Evolutionary conservation across 1,140 invertebrate genomes (phyloP).

Genomic region (Drosophila leontia): DNA sequence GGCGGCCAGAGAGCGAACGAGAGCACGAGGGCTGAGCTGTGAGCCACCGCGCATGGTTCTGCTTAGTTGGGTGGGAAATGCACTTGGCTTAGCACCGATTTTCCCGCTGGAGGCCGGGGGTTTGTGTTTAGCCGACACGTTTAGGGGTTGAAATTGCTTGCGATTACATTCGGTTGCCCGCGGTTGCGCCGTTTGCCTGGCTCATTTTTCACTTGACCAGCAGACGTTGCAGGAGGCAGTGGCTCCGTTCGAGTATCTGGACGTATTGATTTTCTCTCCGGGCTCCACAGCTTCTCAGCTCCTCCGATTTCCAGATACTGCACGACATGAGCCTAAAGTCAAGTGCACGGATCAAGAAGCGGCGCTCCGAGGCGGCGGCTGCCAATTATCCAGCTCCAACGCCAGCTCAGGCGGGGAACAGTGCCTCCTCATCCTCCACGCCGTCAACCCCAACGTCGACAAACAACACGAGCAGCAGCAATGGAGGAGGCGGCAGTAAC

Average conservation of each 20-base stretch:
- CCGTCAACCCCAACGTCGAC: conserved; percentile 2
- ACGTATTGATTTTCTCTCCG: conserved; percentile 48
- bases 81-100: conserved; percentile 74
- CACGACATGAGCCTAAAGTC: conserved; percentile 71
- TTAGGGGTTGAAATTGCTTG: conserved; percentile 65
- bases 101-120: conserved; percentile 20
- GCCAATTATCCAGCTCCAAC: conserved; percentile 48
- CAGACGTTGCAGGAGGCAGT: conserved; percentile 33
- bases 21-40: conserved; percentile 16
- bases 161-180: conserved; percentile 57
- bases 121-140: conserved; percentile 12
- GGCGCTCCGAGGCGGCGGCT: conserved; percentile 74
- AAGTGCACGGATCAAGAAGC: conserved; percentile 77
- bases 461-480: conserved; percentile 16
- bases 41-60: conserved; percentile 57
- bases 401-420: conserved; percentile 10
- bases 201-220: conserved; percentile 62
- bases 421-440: conserved; percentile 1
- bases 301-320: background rate
- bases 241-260: conserved; percentile 20
- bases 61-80: conserved; percentile 69
- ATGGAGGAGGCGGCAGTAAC: background rate
- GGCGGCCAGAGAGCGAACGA: conserved; percentile 7
- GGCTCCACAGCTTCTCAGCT: conserved; percentile 4
- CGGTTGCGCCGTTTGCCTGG: conserved; percentile 68